Base-by-base conservation (phyloP, 1,140 invertebrate genomes). In the Rhyacophila brunnea region DNA sequence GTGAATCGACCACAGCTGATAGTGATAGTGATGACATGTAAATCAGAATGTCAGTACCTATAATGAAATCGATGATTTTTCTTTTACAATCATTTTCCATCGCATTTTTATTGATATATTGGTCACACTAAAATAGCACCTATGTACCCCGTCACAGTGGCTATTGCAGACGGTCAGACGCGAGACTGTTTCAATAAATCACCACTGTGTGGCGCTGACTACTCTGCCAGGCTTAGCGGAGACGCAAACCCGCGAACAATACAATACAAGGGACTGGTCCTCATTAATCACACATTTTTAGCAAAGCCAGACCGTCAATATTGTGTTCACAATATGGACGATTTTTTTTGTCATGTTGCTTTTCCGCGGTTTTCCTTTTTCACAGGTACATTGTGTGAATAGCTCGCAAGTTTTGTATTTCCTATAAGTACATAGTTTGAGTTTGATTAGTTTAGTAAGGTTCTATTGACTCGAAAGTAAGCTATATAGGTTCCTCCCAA, bases 151-250 rank as follows among this genome's bases (percentile, higher is more conserved):
- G 23, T 28, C 23, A 28, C 23, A 28, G 23, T 28, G 23, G 23
- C 23, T 9, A 28, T 28, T 28, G 23, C 23, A 28, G 23, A 44
- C 34, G 42, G n/a, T 35, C 34, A 20, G 28, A 44, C 34, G 42
- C 43, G 50, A 52, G 58, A 20, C 49, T 60, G 58, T 55, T 62
- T 62, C 58, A 47, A 65, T 65, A 65, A 65, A 65, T 65, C 63
- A 65, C 32, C 58, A 45, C 18, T 43, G 47, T 32, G 47, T 34
- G 46, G 47, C 53, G 50, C 43, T 53, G 54, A 19, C 46, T 50
- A 38, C 54, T 19, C 18, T 28, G 34, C 11, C 17, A 45, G 40
- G 50, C 40, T 45, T 55, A 55, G 51, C 52, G 50, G 32, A 45
- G 50, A 60, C 49, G 49, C 58, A 48, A 60, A 60, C 45, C 23